Evolutionary conservation across 2,797 vertebrate species (phyloP), one percentile per base, ranked within the genome.

Genomic region (Dallia pectoralis): DNA sequence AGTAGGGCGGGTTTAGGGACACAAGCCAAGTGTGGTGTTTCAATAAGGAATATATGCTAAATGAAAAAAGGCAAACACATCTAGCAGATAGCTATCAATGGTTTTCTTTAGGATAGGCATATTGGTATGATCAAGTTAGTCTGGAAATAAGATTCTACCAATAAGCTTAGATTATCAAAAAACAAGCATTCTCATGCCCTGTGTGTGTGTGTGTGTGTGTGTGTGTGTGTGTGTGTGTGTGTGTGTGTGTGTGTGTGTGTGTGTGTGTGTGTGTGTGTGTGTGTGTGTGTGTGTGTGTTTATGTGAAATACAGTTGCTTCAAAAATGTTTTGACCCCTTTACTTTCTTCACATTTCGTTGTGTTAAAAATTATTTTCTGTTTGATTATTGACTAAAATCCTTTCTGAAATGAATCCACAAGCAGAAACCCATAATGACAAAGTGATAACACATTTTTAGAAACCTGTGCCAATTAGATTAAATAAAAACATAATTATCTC

Each of bases 171-270:
- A 7, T 51, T 14, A 16, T 25, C 33, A 27, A 53, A 25, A n/a
- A 59, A 25, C 15, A 32, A 48, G 11, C 19, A 25, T 59, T 22
- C 25, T 59, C 22, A 22, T 25, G 11, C 22, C 12, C n/a, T 25
- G 32, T 56, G 19, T 16, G 19, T 62, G 69, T 71, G 69, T 71
- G 33, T 71, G 49, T 61, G 69, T 59, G 32, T 25, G 69, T 44
- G 53, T 36, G 53, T 40, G 69, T 61, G 53, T 61, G 69, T 27
- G 30, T 32, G 29, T 30, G 29, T 18, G 14, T 30, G 19, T n/a
- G 8, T 19, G 29, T 27, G 74, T 47, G 69, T 9, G 53, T 16
- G 40, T 5, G 71, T 4, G n/a, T n/a, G 49, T 22, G 49, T 22
- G 3, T 27, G 22, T 15, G 4, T 59, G 16, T 27, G 69, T 59